Evolutionary conservation across 2,797 vertebrate genomes (phyloP), one percentile per base, ranked within the genome.

Genomic region (Sebastes elongatus): DNA sequence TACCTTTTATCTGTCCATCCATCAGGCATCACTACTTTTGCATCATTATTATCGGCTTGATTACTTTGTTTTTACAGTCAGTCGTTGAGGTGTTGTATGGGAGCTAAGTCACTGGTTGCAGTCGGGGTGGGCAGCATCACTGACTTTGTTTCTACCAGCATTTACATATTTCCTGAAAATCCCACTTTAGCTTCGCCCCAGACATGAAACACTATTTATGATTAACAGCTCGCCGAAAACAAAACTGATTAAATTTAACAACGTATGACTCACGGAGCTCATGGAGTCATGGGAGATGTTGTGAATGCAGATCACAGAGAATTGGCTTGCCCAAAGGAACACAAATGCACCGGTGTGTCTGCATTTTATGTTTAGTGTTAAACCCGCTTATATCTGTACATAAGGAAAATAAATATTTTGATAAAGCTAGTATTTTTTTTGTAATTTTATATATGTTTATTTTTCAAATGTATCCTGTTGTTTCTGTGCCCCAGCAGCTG

Each of bases 41-140:
- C 68, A 71, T 73, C 71, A 35, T 81, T 56, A 87, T 71, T 64
- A 74, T 68, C 77, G 75, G 53, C 56, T 22, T 59, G 60, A 79
- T 82, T 35, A 80, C 72, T 78, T 62, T 1, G 59, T 74, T 83
- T 75, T 80, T 56, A 57, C 22, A 49, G 32, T 65, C 57, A 20
- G 28, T 27, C 32, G 8, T 60, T 38, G 57, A 71, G 56, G 18
- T 53, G 13, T 42, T 72, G 42, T 28, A 4, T 14, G 9, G 25
- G 18, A 64, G 30, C 62, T 57, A 49, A 67, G 13, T 55, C 33
- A 53, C 7, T 28, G 64, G 56, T 64, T 56, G 22, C 28, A 49
- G 6, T 62, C 2, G 0, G 16, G 10, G 10, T 46, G n/a, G 35
- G 9, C 33, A 68, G 22, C 27, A 30, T 65, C 56, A 27, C 60